These are phyloP conservation scores for Troilus luridus DNA, from an alignment of 2,888 invertebrate genomes.

Conservation along the genomic window DNA sequence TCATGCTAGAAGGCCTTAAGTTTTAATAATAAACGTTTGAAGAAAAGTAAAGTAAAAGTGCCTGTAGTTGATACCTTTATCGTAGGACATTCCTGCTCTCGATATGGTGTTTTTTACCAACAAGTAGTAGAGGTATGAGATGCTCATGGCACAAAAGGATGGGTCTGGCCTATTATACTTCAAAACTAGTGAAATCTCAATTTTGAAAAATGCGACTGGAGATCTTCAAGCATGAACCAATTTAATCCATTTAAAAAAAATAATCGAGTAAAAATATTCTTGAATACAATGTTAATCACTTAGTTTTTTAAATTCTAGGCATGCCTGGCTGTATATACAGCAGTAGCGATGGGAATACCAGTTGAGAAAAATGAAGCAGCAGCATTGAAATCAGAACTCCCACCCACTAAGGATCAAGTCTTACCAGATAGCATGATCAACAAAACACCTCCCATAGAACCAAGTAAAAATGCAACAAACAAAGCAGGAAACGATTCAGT, in stretches of 20 bases:
- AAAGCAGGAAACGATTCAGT: background rate
- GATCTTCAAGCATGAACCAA: too few species aligned
- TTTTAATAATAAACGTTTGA: too few species aligned
- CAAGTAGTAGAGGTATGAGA: too few species aligned
- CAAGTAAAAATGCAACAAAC: background rate
- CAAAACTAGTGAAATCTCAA: too few species aligned
- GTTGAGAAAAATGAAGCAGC: slow-evolving; percentile 20
- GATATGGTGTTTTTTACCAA: too few species aligned
- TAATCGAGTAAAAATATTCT: background rate
- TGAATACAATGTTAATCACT: background rate
- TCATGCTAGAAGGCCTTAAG: too few species aligned
- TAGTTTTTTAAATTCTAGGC: slow-evolving; percentile 3
- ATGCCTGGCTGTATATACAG: slow-evolving; percentile 38
- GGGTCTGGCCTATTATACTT: too few species aligned
- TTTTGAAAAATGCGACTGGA: too few species aligned
- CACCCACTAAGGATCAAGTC: background rate
- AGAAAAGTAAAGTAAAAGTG: too few species aligned
- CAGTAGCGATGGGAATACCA: slow-evolving; percentile 45
- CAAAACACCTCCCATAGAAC: background rate
- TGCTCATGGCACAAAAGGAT: too few species aligned
- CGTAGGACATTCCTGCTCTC: too few species aligned
- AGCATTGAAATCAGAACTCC: background rate
- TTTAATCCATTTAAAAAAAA: background rate
- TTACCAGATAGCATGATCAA: background rate
- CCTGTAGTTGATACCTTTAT: too few species aligned